Percentiles rank a stretch among this genome's conserved stretches.
Conservation (phyloP, 2,888 invertebrate species). For the Taenaris catops region DNA sequence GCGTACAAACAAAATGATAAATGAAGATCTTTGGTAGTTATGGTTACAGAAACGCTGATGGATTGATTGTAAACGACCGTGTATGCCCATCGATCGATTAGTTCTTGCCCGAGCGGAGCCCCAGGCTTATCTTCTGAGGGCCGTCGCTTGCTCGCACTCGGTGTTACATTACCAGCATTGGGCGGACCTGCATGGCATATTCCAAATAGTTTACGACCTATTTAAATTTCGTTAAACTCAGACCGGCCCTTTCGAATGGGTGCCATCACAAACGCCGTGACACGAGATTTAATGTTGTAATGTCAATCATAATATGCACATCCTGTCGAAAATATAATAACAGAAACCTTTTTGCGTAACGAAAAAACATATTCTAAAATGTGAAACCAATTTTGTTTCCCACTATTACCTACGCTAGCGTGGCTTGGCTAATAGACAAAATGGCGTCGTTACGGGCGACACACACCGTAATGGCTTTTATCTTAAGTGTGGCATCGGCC, state of each 20-base stretch:
- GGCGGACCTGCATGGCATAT: slow-evolving; percentile 81
- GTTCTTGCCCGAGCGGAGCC: slow-evolving; percentile 80
- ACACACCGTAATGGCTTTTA: slow-evolving; percentile 63
- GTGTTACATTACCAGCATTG: slow-evolving; percentile 67
- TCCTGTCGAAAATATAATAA: no score
- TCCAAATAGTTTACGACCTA: no score
- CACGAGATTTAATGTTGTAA: no score
- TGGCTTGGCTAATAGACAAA: slow-evolving; percentile 51
- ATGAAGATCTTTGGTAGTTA: slow-evolving; percentile 73
- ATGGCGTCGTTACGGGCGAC: slow-evolving; percentile 71
- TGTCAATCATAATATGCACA: no score
- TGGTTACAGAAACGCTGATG: slow-evolving; percentile 74
- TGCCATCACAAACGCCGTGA: no score
- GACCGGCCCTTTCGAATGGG: no score
- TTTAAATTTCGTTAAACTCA: no score
- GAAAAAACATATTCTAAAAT: slow-evolving; percentile 32
- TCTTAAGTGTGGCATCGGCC: slow-evolving; percentile 70
- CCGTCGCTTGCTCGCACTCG: slow-evolving; percentile 84
- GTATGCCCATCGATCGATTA: slow-evolving; percentile 72
- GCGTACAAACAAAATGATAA: slow-evolving; percentile 76
- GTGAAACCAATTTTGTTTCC: slow-evolving; percentile 56
- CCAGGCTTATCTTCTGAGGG: slow-evolving; percentile 90
- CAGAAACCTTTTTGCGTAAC: slow-evolving; percentile 28
- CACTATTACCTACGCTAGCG: slow-evolving; percentile 59
- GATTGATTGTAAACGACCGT: slow-evolving; percentile 72